Evolutionary conservation across 2,113 vertebrate species (phyloP).

Genomic region (Trinectes maculatus): DNA sequence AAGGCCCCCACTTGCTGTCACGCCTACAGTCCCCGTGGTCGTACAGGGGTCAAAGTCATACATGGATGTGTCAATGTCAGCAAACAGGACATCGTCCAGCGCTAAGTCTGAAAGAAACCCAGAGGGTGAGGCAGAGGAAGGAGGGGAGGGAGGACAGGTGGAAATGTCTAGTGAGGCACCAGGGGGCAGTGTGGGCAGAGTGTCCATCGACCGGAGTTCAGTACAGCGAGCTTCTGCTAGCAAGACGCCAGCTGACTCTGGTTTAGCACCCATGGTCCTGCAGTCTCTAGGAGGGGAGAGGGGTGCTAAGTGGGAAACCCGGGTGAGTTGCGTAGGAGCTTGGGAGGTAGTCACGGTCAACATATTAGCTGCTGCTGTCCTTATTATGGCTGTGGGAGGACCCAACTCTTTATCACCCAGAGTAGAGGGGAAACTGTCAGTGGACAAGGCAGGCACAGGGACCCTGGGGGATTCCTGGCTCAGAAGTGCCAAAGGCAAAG

Average conservation of each 20-base stretch:
- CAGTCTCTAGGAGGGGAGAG: constrained; percentile 77
- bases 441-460: constrained; percentile 68
- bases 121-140: constrained; percentile 86
- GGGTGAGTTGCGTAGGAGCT: constrained; percentile 55
- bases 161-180: constrained; percentile 87
- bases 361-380: constrained; percentile 70
- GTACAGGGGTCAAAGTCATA: constrained; percentile 98
- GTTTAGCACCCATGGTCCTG: constrained; percentile 77
- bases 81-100: constrained; percentile 97
- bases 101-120: constrained; percentile 98
- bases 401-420: constrained; percentile 94
- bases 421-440: constrained; percentile 89
- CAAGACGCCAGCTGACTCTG: constrained; percentile 75
- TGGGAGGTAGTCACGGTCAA: constrained; percentile 90
- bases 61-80: constrained; percentile 99
- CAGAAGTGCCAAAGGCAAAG: constrained; percentile 64
- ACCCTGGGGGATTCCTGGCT: constrained; percentile 75
- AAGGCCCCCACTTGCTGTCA: constrained; percentile 65
- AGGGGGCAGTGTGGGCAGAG: constrained; percentile 76
- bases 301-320: constrained; percentile 35
- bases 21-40: constrained; percentile 79
- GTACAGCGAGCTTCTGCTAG: constrained; percentile 79
- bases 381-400: constrained; percentile 72
- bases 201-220: constrained; percentile 87
- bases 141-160: constrained; percentile 71